These are phyloP conservation scores for Nephrocerus scutellatus DNA, from an alignment of 2,888 invertebrate genomes.

Conservation along the genomic window DNA sequence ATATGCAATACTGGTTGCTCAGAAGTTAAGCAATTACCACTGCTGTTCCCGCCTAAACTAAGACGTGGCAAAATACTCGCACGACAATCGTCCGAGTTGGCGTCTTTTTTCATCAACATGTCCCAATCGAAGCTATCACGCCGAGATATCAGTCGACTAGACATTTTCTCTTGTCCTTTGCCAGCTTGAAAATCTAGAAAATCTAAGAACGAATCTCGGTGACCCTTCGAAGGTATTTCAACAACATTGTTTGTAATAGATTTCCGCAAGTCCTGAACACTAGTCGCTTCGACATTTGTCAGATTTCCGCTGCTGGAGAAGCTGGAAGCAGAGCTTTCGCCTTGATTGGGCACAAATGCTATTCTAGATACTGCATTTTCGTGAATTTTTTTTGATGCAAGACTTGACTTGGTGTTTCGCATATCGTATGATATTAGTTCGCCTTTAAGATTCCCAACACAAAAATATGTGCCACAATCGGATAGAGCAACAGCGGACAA, in stretches of 20 bases:
- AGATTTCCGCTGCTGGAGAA: constrained; percentile 26
- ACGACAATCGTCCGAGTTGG: constrained; percentile 24
- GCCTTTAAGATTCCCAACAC: constrained; percentile 45
- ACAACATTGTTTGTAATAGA: constrained; percentile 25
- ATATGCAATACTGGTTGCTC: neutral
- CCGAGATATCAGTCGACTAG: constrained; percentile 27
- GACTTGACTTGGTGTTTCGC: constrained; percentile 34
- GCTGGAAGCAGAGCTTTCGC: constrained; percentile 25
- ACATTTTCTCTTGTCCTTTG: constrained; percentile 32
- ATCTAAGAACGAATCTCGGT: constrained; percentile 43
- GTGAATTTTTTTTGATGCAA: constrained; percentile 34
- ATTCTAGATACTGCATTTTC: constrained; percentile 36
- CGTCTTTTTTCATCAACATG: constrained; percentile 28
- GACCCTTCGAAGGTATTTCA: constrained; percentile 14
- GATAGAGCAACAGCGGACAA: constrained; percentile 40
- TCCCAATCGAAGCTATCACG: constrained; percentile 45
- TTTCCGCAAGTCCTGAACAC: constrained; percentile 25
- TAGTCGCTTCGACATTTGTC: constrained; percentile 14
- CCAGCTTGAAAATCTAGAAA: constrained; percentile 38
- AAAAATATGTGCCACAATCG: constrained; percentile 42
- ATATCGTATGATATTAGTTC: constrained; percentile 44
- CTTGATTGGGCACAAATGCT: constrained; percentile 35
- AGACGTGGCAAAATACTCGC: constrained; percentile 18
- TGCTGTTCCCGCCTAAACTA: constrained; percentile 18
- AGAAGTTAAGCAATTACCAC: constrained; percentile 15